Evolutionary conservation across 2,797 vertebrate species (phyloP).

Genomic region (Urosaurus nigricauda): DNA sequence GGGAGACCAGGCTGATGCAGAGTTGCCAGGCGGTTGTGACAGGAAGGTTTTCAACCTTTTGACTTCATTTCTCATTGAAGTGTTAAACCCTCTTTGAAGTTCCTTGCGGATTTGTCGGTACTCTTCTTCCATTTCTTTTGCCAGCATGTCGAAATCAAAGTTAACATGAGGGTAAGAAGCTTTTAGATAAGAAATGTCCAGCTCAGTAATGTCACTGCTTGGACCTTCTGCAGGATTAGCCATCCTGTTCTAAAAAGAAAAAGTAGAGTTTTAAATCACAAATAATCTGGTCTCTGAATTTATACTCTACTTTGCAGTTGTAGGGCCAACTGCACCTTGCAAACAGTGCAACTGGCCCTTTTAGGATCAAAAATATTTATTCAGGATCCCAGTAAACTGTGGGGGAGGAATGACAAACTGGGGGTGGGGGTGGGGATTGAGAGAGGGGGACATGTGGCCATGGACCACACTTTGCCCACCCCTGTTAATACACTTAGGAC

Average conservation of each 20-base stretch:
- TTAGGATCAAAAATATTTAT: too few relatives aligned
- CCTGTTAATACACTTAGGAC: too few relatives aligned
- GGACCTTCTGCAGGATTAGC: not conserved
- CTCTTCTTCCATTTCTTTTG: conserved; percentile 23
- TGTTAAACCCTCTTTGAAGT: conserved; percentile 54
- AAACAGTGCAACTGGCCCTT: too few relatives aligned
- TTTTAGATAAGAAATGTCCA: not conserved
- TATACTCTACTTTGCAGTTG: not conserved
- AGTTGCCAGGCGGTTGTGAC: not conserved
- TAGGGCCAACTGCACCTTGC: too few relatives aligned
- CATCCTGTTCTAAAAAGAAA: conserved; percentile 51
- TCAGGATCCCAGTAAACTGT: too few relatives aligned
- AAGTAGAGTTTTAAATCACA: not conserved
- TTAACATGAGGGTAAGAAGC: not conserved
- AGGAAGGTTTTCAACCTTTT: conserved; percentile 61
- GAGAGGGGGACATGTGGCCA: too few relatives aligned
- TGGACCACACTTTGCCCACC: too few relatives aligned
- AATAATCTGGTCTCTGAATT: not conserved
- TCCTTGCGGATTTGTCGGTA: conserved; percentile 9
- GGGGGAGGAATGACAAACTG: too few relatives aligned
- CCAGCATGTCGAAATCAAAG: not conserved
- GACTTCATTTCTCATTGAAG: conserved; percentile 62
- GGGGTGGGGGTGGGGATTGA: too few relatives aligned
- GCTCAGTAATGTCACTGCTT: conserved; percentile 21
- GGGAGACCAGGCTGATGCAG: conserved; percentile 18